A percentile compares a stretch with the other conserved stretches of the same genome.
These are phyloP conservation scores for Ceyx melanurus DNA, from an alignment of 2,113 vertebrate species.

Conservation along the genomic window DNA sequence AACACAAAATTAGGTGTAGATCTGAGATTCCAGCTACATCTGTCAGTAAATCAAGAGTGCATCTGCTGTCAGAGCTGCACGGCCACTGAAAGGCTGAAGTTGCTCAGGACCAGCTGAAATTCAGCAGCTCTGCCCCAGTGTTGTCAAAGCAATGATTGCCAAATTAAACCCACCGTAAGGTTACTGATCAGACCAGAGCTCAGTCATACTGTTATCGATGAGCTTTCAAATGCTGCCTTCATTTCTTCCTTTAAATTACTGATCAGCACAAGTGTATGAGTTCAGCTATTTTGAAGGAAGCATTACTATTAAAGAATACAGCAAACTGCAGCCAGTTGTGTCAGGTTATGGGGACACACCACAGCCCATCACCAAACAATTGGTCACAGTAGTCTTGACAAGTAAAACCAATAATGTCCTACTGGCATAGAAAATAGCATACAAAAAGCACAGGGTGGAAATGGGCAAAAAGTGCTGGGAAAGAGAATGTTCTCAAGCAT, in stretches of 20 bases:
- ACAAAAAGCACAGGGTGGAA: background rate
- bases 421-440: background rate
- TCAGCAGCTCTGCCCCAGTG: conserved; percentile 28
- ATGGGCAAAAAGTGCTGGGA: background rate
- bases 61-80: background rate
- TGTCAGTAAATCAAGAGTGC: background rate
- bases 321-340: background rate
- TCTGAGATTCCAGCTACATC: background rate
- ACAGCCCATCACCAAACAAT: background rate
- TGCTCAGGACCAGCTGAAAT: background rate
- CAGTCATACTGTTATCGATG: background rate
- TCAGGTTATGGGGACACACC: background rate
- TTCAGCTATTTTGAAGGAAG: background rate
- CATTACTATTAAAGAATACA: fast-evolving
- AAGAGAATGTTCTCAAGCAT: background rate
- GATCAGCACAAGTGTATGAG: background rate
- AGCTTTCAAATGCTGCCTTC: background rate
- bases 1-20: background rate
- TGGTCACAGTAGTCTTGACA: background rate
- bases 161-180: conserved; percentile 25
- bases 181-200: background rate
- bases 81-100: background rate
- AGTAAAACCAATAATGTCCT: background rate
- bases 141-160: conserved; percentile 4
- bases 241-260: background rate